Conservation (phyloP, 1,140 invertebrate species). For the Neodiprion pinetum region DNA sequence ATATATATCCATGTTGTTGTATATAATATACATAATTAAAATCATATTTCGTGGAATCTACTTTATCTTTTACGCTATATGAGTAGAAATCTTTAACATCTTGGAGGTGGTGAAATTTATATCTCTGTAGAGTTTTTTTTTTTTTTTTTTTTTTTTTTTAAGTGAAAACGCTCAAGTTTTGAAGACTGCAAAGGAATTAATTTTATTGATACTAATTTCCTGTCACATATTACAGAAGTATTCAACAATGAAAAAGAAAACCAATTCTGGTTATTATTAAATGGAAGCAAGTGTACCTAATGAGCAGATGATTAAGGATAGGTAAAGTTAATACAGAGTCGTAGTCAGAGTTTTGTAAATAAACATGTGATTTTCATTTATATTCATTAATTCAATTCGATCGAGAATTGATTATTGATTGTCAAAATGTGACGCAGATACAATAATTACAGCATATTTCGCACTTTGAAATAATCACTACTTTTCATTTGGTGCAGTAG, state of each 20-base stretch:
- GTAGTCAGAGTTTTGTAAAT: too few relatives aligned
- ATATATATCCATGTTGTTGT: slow-evolving; percentile 34
- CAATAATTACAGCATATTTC: too few relatives aligned
- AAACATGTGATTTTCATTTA: not conserved
- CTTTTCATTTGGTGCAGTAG: too few relatives aligned
- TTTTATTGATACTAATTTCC: not conserved
- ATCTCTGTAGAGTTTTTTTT: slow-evolving; percentile 18
- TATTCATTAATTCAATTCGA: not conserved
- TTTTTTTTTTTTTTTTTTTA: slow-evolving; percentile 4
- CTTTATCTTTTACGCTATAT: slow-evolving; percentile 26
- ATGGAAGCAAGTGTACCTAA: not conserved
- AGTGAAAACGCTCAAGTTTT: not conserved
- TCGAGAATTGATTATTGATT: not conserved
- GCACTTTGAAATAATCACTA: too few relatives aligned
- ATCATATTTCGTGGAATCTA: slow-evolving; percentile 34
- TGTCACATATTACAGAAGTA: slow-evolving; percentile 13
- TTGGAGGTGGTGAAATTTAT: slow-evolving; percentile 8
- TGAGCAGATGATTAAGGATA: not conserved
- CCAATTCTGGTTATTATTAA: slow-evolving; percentile 6
- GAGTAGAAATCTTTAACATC: not conserved
- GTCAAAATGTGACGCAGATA: too few relatives aligned
- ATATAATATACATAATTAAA: slow-evolving; percentile 39
- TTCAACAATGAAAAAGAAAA: slow-evolving; percentile 8
- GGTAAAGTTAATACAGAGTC: not conserved
- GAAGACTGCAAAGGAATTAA: not conserved